Conservation (phyloP, 2,797 vertebrate genomes). For the Champsocephalus esox region DNA sequence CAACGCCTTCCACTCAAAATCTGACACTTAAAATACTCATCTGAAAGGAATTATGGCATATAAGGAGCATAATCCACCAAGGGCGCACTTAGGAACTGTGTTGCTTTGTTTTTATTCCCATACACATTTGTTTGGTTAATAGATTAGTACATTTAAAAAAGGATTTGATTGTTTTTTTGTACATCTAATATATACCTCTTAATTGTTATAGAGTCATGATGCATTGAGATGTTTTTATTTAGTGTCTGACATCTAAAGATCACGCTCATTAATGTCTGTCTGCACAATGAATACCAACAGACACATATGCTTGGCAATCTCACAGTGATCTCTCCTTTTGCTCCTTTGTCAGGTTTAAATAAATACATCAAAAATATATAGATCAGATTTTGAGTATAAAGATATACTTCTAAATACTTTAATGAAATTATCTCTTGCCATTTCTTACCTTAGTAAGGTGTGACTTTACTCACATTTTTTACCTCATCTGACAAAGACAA, state of each 20-base stretch:
- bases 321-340: not conserved
- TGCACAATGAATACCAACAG: not conserved
- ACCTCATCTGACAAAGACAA: not conserved
- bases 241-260: not conserved
- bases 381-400: not conserved
- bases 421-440: not conserved
- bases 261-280: not conserved
- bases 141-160: constrained; percentile 8
- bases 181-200: not conserved
- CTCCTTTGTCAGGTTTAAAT: not conserved
- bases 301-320: not conserved
- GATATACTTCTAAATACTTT: not conserved
- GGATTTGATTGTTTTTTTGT: not conserved
- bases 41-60: constrained; percentile 27
- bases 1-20: constrained; percentile 28
- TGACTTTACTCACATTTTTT: fast-evolving
- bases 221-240: constrained; percentile 6
- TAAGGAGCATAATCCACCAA: constrained; percentile 26
- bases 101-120: not conserved
- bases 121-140: not conserved
- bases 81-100: not conserved
- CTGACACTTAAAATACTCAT: constrained; percentile 22
- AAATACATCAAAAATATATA: not conserved
- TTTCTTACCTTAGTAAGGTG: not conserved
- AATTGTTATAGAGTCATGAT: not conserved